phyloP scores from a whole-genome alignment of 2,113 vertebrate species.

The Pseudopipra pipra region DNA sequence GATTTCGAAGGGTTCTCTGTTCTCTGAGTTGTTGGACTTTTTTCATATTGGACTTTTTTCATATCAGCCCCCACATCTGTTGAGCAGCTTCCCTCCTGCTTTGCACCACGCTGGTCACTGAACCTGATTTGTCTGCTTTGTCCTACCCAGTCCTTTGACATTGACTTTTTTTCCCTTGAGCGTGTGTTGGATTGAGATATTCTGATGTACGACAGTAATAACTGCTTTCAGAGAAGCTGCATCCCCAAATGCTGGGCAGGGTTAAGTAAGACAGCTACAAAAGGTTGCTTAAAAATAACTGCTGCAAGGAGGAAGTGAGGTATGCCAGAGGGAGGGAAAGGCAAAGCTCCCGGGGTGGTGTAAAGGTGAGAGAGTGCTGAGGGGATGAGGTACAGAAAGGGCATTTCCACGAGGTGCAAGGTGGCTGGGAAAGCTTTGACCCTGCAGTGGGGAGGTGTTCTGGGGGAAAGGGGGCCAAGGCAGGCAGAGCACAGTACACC shows the following conservation, averaged over 20 bases:
- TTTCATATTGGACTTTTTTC: background rate
- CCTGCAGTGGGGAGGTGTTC: fast-evolving
- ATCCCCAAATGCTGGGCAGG: background rate
- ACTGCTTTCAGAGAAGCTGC: background rate
- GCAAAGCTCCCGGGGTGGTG: background rate
- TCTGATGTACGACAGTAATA: background rate
- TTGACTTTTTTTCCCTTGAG: background rate
- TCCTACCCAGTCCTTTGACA: background rate
- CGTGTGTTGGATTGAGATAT: fast-evolving
- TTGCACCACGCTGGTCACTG: background rate
- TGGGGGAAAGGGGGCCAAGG: fast-evolving
- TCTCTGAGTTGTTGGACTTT: background rate
- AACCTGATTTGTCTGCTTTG: background rate
- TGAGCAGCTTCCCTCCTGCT: background rate
- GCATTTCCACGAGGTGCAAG: fast-evolving
- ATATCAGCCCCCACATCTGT: background rate
- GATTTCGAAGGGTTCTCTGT: background rate
- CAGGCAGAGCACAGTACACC: background rate
- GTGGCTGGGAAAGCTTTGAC: background rate
- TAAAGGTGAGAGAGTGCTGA: background rate
- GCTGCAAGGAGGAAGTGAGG: background rate
- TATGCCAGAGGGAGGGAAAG: background rate
- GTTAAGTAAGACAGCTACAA: background rate
- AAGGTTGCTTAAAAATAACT: background rate
- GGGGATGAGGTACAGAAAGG: background rate